Evolutionary conservation across 1,140 invertebrate species (phyloP), one percentile per base, ranked within the genome.

Genomic region (Saccostrea echinata): DNA sequence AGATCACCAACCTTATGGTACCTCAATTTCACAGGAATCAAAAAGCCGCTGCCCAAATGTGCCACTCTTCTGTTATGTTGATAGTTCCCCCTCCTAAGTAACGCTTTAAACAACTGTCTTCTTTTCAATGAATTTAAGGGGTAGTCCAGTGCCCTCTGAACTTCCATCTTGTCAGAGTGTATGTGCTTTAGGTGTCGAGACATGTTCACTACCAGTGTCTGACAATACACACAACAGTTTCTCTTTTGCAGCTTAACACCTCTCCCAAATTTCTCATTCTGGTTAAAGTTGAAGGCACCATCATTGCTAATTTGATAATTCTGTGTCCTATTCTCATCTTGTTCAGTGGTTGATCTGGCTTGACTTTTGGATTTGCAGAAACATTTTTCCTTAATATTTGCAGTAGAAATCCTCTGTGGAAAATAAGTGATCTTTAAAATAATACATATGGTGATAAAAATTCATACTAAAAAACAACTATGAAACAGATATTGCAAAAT

Each of bases 191-290:
- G 27, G 64, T 68, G 64, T 21, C 9, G n/a, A 68, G 64, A n/a
- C 64, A 68, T 68, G n/a, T 27, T 11, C 27, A 9, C 11, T 24
- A 68, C n/a, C n/a, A 68, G 27, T 27, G n/a, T 68, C 18, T 68
- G 64, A 27, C 64, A 68, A 27, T n/a, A 68, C n/a, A 68, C 21
- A 27, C 64, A 68, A 68, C 64, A 68, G n/a, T 68, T n/a, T n/a
- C 64, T 68, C 27, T 68, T 68, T 21, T 27, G n/a, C 4, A 68
- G 21, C n/a, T n/a, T n/a, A 21, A 24, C 27, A 21, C 12, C 11
- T 27, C 27, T 68, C 18, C 27, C 64, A n/a, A 24, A 24, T n/a
- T 68, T 68, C 27, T 27, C 27, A 24, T 11, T 24, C 27, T 68
- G 64, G 27, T 68, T 27, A 24, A 68, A 68, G 27, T 24, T 68